Conservation (phyloP, 2,888 invertebrate genomes). For the Folsomia candida region DNA sequence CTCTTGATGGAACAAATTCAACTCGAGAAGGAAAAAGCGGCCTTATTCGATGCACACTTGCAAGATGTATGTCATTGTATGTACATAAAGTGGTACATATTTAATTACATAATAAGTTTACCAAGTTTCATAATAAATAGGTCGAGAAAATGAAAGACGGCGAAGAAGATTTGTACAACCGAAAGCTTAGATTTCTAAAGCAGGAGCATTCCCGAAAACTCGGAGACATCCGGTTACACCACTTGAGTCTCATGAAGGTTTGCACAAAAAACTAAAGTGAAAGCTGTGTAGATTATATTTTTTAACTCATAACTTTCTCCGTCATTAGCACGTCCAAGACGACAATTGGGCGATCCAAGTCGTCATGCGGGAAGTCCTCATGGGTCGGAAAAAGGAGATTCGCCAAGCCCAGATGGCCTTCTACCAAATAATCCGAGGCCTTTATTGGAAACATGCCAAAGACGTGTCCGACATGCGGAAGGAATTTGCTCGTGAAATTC, state of each 20-base stretch:
- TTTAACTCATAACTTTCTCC: no score
- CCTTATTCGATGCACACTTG: conserved; percentile 30
- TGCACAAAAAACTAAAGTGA: no score
- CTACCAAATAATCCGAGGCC: conserved; percentile 36
- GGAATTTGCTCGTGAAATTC: conserved; percentile 34
- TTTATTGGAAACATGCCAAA: conserved; percentile 36
- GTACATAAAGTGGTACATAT: no score
- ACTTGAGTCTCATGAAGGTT: conserved; percentile 32
- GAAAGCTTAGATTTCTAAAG: conserved; percentile 34
- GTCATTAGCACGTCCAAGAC: conserved; percentile 32
- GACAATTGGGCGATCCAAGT: conserved; percentile 40
- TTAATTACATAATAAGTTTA: no score
- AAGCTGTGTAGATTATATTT: no score
- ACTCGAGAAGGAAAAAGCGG: conserved; percentile 35
- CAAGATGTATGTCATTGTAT: conserved; percentile 32
- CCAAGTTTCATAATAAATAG: conserved; percentile 15
- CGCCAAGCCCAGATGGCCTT: conserved; percentile 39
- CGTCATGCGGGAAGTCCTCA: conserved; percentile 33
- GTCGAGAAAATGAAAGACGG: conserved; percentile 24
- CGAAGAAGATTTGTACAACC: conserved; percentile 24
- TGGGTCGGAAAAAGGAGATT: conserved; percentile 32
- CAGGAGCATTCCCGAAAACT: conserved; percentile 35
- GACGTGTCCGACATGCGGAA: conserved; percentile 30
- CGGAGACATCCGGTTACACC: conserved; percentile 33
- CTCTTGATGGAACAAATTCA: conserved; percentile 31